Base-by-base conservation (phyloP, 2,797 vertebrate genomes). In the Delichon dasypus region DNA sequence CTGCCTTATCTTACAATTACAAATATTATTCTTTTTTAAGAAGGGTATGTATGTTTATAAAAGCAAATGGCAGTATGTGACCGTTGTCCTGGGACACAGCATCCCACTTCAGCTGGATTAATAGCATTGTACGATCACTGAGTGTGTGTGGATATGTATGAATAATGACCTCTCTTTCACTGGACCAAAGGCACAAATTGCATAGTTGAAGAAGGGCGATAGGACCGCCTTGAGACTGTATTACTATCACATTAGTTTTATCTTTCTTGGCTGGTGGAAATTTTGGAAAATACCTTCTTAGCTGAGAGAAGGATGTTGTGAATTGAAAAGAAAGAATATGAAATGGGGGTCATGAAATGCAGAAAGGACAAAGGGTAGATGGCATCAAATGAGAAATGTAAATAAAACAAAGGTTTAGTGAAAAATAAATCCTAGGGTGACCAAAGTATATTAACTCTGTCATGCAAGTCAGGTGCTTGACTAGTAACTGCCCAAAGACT, bases 391-490 rank as follows among this genome's bases (percentile, higher is more conserved):
- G 14, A 85, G 10, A 48, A 68, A 1, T 34, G 55, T 30, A 75
- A 87, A 76, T 51, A 65, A 74, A 86, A 38, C 29, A 91, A 64
- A 84, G 20, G 10, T 51, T 88, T 79, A n/a, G 19, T 38, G 48
- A 83, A 78, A 90, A 72, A 83, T 42, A 83, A 92, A 81, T 9
- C 15, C 32, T 38, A 74, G 11, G 40, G 67, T 50, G 45, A 93
- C 76, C 57, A 32, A 89, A 93, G n/a, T 68, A 58, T 71, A 70
- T 86, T 68, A 85, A 74, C 84, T 84, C 61, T 88, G 89, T 85
- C 82, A 86, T 47, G 42, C 66, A 87, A 84, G 64, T 82, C 53
- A 94, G 72, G 48, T 71, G 34, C 50, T 71, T 66, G 86, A 68
- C 85, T 61, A 85, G 44, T 60, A 93, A 86, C 44, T 42, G 64